Base-by-base conservation (phyloP, 2,888 invertebrate species). In the Trichogramma evanescens region DNA sequence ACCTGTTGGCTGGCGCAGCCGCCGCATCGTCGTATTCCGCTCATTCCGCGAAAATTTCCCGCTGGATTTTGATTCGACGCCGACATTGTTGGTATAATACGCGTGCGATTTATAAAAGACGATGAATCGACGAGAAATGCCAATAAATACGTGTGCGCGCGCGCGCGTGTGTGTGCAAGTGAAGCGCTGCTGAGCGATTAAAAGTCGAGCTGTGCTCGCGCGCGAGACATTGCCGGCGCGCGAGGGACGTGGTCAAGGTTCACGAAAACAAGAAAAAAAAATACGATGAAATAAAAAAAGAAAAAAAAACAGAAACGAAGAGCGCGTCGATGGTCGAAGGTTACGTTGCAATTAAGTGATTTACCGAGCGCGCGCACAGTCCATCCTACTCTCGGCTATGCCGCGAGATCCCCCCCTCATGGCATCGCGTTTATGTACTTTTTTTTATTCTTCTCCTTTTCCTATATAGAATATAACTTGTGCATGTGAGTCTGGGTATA, bases 301-400 rank as follows among this genome's bases (percentile, higher is more conserved):
- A 55, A 41, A 40, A 46, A 45, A 44, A 53, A 10, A 45, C 39
- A 41, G 40, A n/a, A 4, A 38, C 4, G 26, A 40, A 40, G 52
- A 54, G 67, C 68, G 65, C 67, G 65, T 66, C 65, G 68, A 68
- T 66, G 13, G 13, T 64, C 63, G 65, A 69, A 65, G 66, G 68
- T 67, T 67, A 67, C 67, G 63, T 59, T 69, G 67, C 66, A 63
- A 63, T 63, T 60, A 63, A 63, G 63, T 60, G 71, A 74, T 74
- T 73, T 72, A 70, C 66, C 69, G 64, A 68, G 67, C 65, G 58
- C 63, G 63, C 64, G 54, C 65, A 63, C 63, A 68, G 69, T 46
- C 13, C 13, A 9, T 53, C 51, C 51, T 52, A 59, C 62, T 45
- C 13, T 13, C 13, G 13, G 13, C 13, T 13, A 13, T 13, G 13